A percentile compares a stretch with the other conserved stretches of the same genome.
Conservation (phyloP, 2,113 vertebrate genomes). For the Willisornis vidua region DNA sequence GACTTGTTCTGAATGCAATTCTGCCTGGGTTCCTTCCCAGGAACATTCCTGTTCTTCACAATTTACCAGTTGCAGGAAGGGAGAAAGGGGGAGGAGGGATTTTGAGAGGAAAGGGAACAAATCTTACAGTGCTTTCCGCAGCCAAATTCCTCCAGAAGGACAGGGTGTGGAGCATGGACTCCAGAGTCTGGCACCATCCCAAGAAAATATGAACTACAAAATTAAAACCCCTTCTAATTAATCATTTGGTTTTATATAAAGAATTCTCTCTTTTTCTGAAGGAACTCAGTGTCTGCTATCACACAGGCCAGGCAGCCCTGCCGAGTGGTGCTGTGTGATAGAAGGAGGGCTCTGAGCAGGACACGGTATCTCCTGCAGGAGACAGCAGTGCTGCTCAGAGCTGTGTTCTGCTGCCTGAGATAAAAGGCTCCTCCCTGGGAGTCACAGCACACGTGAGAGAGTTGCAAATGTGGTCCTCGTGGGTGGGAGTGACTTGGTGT, state of each 20-base stretch:
- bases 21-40: conserved; percentile 68
- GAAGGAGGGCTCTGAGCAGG: neutral
- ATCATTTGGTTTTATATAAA: conserved; percentile 5
- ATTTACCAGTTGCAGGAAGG: conserved; percentile 57
- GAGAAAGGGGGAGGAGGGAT: neutral
- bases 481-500: conserved; percentile 11
- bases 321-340: conserved; percentile 31
- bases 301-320: conserved; percentile 12
- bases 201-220: conserved; percentile 4
- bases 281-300: conserved; percentile 8
- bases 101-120: conserved; percentile 33
- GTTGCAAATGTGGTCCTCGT: neutral
- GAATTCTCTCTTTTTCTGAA: conserved; percentile 8
- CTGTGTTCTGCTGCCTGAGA: neutral
- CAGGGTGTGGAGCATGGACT: conserved; percentile 29
- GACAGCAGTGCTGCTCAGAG: conserved; percentile 18
- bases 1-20: conserved; percentile 63
- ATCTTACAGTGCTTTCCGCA: neutral
- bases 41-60: conserved; percentile 62
- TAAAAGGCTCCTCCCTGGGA: neutral
- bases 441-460: neutral
- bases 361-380: neutral
- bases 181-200: conserved; percentile 1
- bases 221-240: conserved; percentile 53
- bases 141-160: conserved; percentile 49